These are phyloP conservation scores for Lineus longissimus DNA, from an alignment of 1,140 invertebrate genomes.

Conservation along the genomic window DNA sequence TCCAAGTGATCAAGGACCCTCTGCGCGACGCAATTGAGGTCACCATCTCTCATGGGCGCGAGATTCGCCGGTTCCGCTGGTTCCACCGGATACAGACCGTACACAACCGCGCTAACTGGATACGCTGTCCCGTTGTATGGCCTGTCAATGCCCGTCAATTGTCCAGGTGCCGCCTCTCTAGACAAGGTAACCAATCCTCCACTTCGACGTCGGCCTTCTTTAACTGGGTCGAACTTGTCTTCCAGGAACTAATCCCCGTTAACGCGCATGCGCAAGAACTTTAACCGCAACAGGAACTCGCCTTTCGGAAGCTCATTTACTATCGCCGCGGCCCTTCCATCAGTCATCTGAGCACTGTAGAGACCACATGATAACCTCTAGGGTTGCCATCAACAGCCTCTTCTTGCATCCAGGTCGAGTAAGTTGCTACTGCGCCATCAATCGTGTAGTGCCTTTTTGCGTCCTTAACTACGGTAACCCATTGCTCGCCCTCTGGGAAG, in stretches of 20 bases:
- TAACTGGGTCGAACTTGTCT: conserved; percentile 4
- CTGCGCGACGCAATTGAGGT: conserved; percentile 11
- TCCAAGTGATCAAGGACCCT: conserved; percentile 2
- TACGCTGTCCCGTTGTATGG: background rate
- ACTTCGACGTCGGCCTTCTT: background rate
- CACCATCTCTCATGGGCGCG: conserved; percentile 6
- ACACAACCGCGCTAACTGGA: background rate
- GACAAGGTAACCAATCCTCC: too few relatives aligned
- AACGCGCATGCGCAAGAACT: background rate
- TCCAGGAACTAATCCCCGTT: conserved; percentile 8
- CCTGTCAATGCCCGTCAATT: background rate
- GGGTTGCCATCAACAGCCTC: too few relatives aligned
- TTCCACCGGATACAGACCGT: background rate
- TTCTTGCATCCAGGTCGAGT: too few relatives aligned
- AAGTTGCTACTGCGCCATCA: too few relatives aligned
- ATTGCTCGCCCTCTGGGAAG: too few relatives aligned
- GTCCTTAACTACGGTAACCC: too few relatives aligned
- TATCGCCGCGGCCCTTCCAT: background rate
- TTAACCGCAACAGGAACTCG: conserved; percentile 1
- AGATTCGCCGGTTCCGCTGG: conserved; percentile 5
- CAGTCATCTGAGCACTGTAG: background rate
- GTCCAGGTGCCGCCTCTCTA: too few relatives aligned
- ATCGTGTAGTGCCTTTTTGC: too few relatives aligned
- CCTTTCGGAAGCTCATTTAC: background rate
- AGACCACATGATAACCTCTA: too few relatives aligned